Percentiles rank a stretch among this genome's conserved stretches.
Evolutionary conservation across 2,888 invertebrate genomes (phyloP).

Genomic region (Mermis nigrescens): DNA sequence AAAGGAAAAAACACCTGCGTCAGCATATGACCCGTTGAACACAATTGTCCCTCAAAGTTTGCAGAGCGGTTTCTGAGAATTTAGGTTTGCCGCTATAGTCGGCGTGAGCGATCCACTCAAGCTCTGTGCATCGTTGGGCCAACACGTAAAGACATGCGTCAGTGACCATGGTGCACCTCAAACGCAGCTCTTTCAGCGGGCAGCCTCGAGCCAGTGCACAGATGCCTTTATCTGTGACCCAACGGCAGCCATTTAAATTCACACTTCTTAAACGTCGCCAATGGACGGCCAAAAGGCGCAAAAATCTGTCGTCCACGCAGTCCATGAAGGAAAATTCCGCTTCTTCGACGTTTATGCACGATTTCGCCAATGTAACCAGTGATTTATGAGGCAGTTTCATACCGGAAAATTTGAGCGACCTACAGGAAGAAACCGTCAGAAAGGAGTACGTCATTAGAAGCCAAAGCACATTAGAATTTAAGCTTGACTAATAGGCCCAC

Average conservation of each 20-base stretch:
- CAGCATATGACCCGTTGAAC: slow-evolving; percentile 28
- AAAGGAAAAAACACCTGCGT: slow-evolving; percentile 7
- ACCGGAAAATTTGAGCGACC: slow-evolving; percentile 22
- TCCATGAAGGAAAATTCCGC: slow-evolving; percentile 28
- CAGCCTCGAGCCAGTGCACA: slow-evolving; percentile 25
- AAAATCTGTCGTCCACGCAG: slow-evolving; percentile 26
- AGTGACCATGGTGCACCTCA: slow-evolving; percentile 28
- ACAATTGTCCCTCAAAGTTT: slow-evolving; percentile 25
- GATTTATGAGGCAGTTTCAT: slow-evolving; percentile 25
- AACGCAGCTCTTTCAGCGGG: slow-evolving; percentile 24
- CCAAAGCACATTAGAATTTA: no score
- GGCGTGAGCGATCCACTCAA: slow-evolving; percentile 29
- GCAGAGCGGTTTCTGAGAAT: slow-evolving; percentile 27
- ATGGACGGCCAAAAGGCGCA: slow-evolving; percentile 24
- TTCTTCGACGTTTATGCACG: slow-evolving; percentile 16
- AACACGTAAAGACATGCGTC: slow-evolving; percentile 26
- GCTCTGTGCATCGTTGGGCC: slow-evolving; percentile 27
- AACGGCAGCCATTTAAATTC: slow-evolving; percentile 29
- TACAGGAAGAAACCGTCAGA: no score
- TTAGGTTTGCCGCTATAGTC: slow-evolving; percentile 26
- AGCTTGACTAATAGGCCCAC: no score
- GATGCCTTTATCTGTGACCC: slow-evolving; percentile 28
- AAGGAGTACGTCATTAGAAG: no score
- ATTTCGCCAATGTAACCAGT: slow-evolving; percentile 26
- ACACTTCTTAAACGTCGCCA: slow-evolving; percentile 19